Base-by-base conservation (phyloP, 2,113 vertebrate species). In the Glareola pratincola region DNA sequence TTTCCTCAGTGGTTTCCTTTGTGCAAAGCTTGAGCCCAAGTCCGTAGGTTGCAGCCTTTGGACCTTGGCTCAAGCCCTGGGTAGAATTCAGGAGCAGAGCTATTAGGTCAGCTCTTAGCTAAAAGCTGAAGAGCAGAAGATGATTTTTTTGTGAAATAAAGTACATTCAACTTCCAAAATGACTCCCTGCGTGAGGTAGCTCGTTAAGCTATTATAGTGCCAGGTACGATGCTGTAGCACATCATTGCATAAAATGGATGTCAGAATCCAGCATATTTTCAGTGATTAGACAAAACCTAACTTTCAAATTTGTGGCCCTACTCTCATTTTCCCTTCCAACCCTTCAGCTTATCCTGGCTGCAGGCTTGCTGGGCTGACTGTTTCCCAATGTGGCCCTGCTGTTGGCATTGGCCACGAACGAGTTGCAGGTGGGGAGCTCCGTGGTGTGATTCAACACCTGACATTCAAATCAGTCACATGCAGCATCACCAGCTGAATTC, bases 161-260 rank as follows among this genome's bases (percentile, higher is more conserved):
- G 16, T 27, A 12, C 22, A 8, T 41, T 36, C 6, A 50, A 43
- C 6, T 34, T 66, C 24, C 69, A 47, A 81, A 67, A 43, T 29
- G 5, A 14, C 8, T 84, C 36, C 5, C 6, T 41, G 12, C 21
- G 20, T 0, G 3, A 88, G 41, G 12, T 8, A 22, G 12, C 47
- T 85, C 1, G 0, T 73, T 23, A 27, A 81, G 8, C 32, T 32
- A 1, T 19, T 72, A 2, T 4, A 12, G 15, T 29, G 19, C 78
- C 53, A 53, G 37, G 16, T 24, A 19, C 39, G 12, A 21, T 19
- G 19, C 39, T 39, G 12, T 7, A 41, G 39, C 39, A 22, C 37
- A 1, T 16, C 37, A 1, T 16, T 43, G 37, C 12, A 2, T 23
- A 16, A 39, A 59, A 6, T 21, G 15, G 14, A 10, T 72, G 37